Evolutionary conservation across 2,113 vertebrate species (phyloP).

Genomic region (Synchiropus splendidus): DNA sequence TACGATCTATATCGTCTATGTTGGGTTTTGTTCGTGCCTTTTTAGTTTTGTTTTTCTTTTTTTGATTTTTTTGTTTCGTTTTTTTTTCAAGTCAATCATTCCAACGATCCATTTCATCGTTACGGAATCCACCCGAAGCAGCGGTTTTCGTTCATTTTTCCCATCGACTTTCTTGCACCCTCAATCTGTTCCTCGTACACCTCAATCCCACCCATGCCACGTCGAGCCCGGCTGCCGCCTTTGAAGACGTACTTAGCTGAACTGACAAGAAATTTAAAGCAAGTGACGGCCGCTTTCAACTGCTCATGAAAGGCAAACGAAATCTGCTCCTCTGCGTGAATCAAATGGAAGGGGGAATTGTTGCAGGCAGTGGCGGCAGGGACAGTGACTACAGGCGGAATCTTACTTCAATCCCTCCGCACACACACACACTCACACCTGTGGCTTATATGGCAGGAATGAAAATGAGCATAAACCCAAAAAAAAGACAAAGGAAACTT

Average conservation of each 20-base stretch:
- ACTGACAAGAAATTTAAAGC: constrained; percentile 56
- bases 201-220: constrained; percentile 21
- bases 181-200: constrained; percentile 19
- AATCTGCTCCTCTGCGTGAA: constrained; percentile 43
- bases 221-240: constrained; percentile 23
- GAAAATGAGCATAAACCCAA: constrained; percentile 23
- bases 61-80: no score
- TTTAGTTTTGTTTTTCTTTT: no score
- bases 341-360: constrained; percentile 38
- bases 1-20: no score
- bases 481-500: no score
- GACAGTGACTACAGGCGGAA: constrained; percentile 30
- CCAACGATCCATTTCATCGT: no score
- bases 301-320: constrained; percentile 53
- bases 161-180: constrained; percentile 6
- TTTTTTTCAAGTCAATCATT: no score
- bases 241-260: constrained; percentile 56
- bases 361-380: constrained; percentile 19
- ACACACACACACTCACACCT: constrained; percentile 16
- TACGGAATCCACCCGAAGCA: no score
- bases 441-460: constrained; percentile 16
- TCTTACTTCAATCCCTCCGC: constrained; percentile 41
- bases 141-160: constrained; percentile 3
- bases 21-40: no score
- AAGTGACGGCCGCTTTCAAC: constrained; percentile 41